These are phyloP conservation scores for Paraplagusia blochii DNA, from an alignment of 2,113 vertebrate species.

Conservation along the genomic window DNA sequence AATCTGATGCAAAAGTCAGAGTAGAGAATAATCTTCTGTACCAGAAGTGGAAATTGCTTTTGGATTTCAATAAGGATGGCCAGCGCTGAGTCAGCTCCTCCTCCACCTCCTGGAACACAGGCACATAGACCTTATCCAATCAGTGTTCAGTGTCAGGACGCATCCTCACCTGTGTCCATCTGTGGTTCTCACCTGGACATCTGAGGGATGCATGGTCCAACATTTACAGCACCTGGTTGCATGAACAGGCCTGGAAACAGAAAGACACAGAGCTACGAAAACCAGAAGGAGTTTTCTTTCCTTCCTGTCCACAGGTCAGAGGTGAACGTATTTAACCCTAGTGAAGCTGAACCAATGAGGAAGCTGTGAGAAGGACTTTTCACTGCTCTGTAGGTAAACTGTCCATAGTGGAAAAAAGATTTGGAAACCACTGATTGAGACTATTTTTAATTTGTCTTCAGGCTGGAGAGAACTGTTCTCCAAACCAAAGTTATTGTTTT, in stretches of 20 bases:
- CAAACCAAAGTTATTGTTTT: no score
- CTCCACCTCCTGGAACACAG: constrained; percentile 62
- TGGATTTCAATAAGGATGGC: constrained; percentile 65
- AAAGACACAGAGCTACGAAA: neutral
- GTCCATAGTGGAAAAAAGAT: no score
- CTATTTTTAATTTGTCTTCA: no score
- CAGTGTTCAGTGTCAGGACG: neutral
- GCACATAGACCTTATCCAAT: neutral
- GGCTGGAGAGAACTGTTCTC: no score
- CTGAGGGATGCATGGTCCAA: constrained; percentile 72
- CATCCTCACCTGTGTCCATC: neutral
- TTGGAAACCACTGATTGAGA: no score
- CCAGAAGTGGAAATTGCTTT: constrained; percentile 68
- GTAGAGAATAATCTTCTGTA: constrained; percentile 17
- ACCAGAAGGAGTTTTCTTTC: no score
- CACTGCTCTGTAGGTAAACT: no score
- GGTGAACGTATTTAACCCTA: no score
- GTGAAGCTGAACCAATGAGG: no score
- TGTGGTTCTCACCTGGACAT: constrained; percentile 62
- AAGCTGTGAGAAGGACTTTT: no score
- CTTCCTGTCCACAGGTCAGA: no score
- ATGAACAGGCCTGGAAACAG: constrained; percentile 49
- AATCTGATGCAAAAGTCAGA: no score
- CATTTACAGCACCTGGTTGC: constrained; percentile 53
- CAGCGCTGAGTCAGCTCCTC: constrained; percentile 50